Evolutionary conservation across 2,113 vertebrate genomes (phyloP).

Genomic region (Aramus guarauna): DNA sequence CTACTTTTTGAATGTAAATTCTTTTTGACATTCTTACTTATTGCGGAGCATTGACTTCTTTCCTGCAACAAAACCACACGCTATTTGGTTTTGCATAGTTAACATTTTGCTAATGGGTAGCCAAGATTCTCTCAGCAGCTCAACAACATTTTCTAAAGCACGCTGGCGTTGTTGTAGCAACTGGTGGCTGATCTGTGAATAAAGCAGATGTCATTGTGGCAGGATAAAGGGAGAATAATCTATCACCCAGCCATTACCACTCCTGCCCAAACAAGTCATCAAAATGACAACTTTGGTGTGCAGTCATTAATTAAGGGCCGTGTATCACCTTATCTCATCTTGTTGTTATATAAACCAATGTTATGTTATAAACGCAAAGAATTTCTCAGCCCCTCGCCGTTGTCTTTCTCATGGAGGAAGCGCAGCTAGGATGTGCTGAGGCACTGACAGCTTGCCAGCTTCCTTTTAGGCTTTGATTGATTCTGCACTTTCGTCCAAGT

Average conservation of each 20-base stretch:
- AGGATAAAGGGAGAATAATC: slow-evolving; percentile 75
- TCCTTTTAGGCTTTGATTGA: slow-evolving; percentile 52
- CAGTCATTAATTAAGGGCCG: slow-evolving; percentile 61
- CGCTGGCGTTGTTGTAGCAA: slow-evolving; percentile 85
- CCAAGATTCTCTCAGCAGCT: slow-evolving; percentile 80
- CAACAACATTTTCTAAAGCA: slow-evolving; percentile 85
- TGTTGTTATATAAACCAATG: slow-evolving; percentile 34
- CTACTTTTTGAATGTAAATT: slow-evolving; percentile 82
- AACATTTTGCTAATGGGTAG: slow-evolving; percentile 85
- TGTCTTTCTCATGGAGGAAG: slow-evolving; percentile 2
- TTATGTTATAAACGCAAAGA: not conserved
- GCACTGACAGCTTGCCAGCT: slow-evolving; percentile 47
- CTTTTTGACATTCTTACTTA: slow-evolving; percentile 81
- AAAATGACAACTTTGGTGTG: slow-evolving; percentile 72
- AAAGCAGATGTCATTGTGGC: slow-evolving; percentile 86
- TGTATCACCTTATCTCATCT: slow-evolving; percentile 47
- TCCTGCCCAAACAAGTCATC: slow-evolving; percentile 85
- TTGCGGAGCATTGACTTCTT: slow-evolving; percentile 74
- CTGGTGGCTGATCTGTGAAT: slow-evolving; percentile 82
- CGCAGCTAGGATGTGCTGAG: not conserved
- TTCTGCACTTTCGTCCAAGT: slow-evolving; percentile 1
- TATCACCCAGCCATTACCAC: slow-evolving; percentile 79
- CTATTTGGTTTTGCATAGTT: slow-evolving; percentile 88
- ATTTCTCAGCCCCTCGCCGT: not conserved
- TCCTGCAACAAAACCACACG: slow-evolving; percentile 79